These are phyloP conservation scores for Tetragonula clypearis DNA, from an alignment of 1,140 invertebrate genomes.

Conservation along the genomic window DNA sequence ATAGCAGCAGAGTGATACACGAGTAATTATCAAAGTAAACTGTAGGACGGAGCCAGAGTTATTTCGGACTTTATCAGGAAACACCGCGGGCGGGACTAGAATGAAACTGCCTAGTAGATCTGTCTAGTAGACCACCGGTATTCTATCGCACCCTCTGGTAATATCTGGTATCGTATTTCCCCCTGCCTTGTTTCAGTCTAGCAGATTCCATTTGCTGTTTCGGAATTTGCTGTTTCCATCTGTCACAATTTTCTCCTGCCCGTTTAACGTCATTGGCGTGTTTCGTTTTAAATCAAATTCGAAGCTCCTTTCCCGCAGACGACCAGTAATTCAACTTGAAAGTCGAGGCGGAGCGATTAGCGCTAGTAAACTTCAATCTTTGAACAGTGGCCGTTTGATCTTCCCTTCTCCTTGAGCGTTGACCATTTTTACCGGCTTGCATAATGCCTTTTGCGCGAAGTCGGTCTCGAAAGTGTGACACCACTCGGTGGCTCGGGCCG, in stretches of 20 bases:
- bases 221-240: no score
- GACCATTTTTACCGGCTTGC: conserved; percentile 21
- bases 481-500: not conserved
- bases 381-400: conserved; percentile 29
- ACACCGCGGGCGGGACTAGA: no score
- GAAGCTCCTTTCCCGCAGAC: not conserved
- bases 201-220: not conserved
- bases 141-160: not conserved
- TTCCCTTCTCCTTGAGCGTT: not conserved
- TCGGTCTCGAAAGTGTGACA: not conserved
- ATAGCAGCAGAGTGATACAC: not conserved
- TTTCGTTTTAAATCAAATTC: not conserved
- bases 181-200: not conserved
- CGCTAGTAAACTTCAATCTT: conserved; percentile 36
- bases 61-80: not conserved
- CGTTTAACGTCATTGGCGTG: no score
- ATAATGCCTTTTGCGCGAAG: not conserved
- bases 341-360: conserved; percentile 1
- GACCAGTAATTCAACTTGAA: not conserved
- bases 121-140: not conserved
- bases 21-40: not conserved
- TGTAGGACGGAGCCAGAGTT: not conserved
- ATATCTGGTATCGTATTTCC: not conserved
- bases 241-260: not conserved
- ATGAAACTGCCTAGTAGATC: not conserved